phyloP scores from a whole-genome alignment of 92 coral and sea anemone genomes.

The Phenganax marumi region DNA sequence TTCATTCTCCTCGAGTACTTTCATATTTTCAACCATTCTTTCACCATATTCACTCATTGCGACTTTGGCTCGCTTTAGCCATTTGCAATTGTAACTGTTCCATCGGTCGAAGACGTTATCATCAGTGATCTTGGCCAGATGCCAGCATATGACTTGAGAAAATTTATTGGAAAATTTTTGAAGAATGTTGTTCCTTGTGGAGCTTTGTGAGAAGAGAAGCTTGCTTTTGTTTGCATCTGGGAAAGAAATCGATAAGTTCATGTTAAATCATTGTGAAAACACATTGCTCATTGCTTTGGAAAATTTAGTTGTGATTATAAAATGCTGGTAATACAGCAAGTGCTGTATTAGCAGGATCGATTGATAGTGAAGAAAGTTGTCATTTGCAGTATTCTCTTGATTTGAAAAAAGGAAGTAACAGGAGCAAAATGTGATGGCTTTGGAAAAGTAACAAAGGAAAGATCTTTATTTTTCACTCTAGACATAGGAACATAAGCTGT shows the following conservation, averaged over 20 bases:
- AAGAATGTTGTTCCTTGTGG: background rate
- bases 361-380: background rate
- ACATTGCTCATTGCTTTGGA: too few species aligned
- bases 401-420: background rate
- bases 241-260: background rate
- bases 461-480: conserved; percentile 6
- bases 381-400: background rate
- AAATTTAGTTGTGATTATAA: too few species aligned
- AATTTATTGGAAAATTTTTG: conserved; percentile 3
- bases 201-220: background rate
- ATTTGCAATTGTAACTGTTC: background rate
- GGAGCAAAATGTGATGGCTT: background rate
- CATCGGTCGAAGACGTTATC: background rate
- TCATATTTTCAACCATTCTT: too few species aligned
- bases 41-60: too few species aligned
- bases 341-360: too few species aligned
- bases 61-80: too few species aligned
- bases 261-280: too few species aligned
- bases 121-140: background rate
- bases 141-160: background rate
- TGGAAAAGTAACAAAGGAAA: background rate
- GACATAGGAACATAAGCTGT: conserved; percentile 42
- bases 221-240: background rate
- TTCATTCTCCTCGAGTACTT: too few species aligned
- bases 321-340: too few species aligned